Conservation (phyloP, 2,113 vertebrate species). For the Aleadryas rufinucha region DNA sequence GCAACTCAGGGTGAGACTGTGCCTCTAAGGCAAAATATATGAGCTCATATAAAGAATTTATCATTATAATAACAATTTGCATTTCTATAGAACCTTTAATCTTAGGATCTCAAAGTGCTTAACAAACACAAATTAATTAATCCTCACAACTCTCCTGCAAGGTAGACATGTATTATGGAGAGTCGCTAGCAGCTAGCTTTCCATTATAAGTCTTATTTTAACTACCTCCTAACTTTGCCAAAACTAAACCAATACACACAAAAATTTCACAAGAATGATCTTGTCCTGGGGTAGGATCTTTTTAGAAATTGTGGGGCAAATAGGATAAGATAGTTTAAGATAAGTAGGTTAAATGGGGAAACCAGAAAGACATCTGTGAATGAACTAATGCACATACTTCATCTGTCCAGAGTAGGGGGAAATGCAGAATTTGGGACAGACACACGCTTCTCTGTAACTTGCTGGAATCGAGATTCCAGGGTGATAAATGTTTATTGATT, state of each 20-base stretch:
- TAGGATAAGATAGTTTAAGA: conserved; percentile 51
- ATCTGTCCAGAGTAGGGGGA: conserved; percentile 2
- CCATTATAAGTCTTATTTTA: conserved; percentile 53
- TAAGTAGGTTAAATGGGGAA: conserved; percentile 59
- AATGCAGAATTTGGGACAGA: conserved; percentile 16
- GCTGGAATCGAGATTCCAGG: neutral
- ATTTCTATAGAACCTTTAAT: conserved; percentile 64
- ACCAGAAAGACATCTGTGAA: conserved; percentile 31
- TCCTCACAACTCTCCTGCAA: conserved; percentile 48
- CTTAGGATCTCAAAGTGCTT: conserved; percentile 51
- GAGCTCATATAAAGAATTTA: conserved; percentile 61
- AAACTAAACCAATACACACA: conserved; percentile 52
- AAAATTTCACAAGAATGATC: conserved; percentile 59
- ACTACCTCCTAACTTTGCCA: conserved; percentile 49
- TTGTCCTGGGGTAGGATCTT: conserved; percentile 43
- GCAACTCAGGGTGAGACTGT: conserved; percentile 43
- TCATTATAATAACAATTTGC: conserved; percentile 62
- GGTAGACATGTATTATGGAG: conserved; percentile 52
- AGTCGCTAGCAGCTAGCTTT: conserved; percentile 58
- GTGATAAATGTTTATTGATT: neutral
- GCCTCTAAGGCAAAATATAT: conserved; percentile 50
- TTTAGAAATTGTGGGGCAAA: conserved; percentile 42
- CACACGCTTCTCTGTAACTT: neutral
- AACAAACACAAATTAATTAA: conserved; percentile 56
- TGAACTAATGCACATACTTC: neutral